phyloP scores from a whole-genome alignment of 2,888 invertebrate genomes.

The Trachelus iudaicus region DNA sequence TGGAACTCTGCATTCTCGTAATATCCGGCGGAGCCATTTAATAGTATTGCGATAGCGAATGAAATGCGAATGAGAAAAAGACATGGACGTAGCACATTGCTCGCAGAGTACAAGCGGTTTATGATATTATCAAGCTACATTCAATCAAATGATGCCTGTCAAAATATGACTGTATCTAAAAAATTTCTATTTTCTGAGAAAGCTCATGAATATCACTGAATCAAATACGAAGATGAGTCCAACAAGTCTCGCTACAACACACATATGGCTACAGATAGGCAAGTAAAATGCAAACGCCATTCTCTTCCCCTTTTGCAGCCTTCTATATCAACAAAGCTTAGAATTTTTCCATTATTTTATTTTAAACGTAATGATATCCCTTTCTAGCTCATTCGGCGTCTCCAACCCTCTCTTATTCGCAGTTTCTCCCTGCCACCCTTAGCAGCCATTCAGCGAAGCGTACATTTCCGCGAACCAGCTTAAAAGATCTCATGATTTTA shows the following conservation, averaged over 20 bases:
- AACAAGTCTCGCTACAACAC: not conserved
- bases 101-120: not conserved
- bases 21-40: not conserved
- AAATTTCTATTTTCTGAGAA: not conserved
- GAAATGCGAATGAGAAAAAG: not conserved
- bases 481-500: not conserved
- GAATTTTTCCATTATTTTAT: constrained; percentile 2
- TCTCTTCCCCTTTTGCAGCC: not conserved
- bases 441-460: not conserved
- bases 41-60: not conserved
- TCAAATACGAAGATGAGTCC: not conserved
- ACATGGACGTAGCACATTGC: not conserved
- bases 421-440: not conserved
- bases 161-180: not conserved
- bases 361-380: not conserved
- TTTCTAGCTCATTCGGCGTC: not conserved
- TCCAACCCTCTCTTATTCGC: not conserved
- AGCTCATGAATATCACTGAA: not conserved
- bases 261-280: not conserved
- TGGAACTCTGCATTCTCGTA: constrained; percentile 2
- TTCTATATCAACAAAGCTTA: not conserved
- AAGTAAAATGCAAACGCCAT: not conserved
- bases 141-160: not conserved
- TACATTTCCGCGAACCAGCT: not conserved
- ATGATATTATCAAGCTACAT: not conserved